Evolutionary conservation across 1,140 invertebrate species (phyloP).

Genomic region (Apis dorsata): DNA sequence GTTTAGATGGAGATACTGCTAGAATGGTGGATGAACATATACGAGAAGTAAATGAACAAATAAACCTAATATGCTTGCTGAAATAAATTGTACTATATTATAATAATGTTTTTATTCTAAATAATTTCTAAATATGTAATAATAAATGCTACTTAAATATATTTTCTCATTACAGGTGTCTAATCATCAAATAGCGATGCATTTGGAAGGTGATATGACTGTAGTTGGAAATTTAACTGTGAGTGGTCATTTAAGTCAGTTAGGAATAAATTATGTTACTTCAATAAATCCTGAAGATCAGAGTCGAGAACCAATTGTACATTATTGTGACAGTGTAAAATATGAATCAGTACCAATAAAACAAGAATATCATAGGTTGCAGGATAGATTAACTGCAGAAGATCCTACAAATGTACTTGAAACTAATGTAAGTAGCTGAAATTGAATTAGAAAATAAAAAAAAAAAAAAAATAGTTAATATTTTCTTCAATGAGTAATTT

Average conservation of each 20-base stretch:
- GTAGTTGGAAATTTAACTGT: slow-evolving; percentile 77
- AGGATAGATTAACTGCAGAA: slow-evolving; percentile 66
- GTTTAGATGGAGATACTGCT: slow-evolving; percentile 75
- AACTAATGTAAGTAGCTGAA: slow-evolving; percentile 64
- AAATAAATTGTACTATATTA: slow-evolving; percentile 25
- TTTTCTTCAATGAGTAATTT: not conserved
- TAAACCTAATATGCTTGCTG: slow-evolving; percentile 8
- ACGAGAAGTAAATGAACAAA: slow-evolving; percentile 64
- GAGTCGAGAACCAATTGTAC: slow-evolving; percentile 71
- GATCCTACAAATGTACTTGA: slow-evolving; percentile 62
- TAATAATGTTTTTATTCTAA: slow-evolving; percentile 3
- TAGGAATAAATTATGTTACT: slow-evolving; percentile 78
- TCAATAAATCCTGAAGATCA: slow-evolving; percentile 71
- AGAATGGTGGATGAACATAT: slow-evolving; percentile 76
- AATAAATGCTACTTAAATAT: slow-evolving; percentile 5
- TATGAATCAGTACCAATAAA: slow-evolving; percentile 72
- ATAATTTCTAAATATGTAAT: not conserved
- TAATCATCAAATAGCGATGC: slow-evolving; percentile 76
- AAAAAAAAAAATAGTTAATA: not conserved
- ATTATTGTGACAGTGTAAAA: slow-evolving; percentile 74
- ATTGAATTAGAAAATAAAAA: not conserved
- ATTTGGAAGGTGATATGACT: slow-evolving; percentile 75
- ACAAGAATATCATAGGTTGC: slow-evolving; percentile 71
- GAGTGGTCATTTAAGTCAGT: slow-evolving; percentile 70
- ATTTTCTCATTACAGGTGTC: slow-evolving; percentile 68